phyloP scores from a whole-genome alignment of 2,113 vertebrate species.

The Gymnarchus niloticus region DNA sequence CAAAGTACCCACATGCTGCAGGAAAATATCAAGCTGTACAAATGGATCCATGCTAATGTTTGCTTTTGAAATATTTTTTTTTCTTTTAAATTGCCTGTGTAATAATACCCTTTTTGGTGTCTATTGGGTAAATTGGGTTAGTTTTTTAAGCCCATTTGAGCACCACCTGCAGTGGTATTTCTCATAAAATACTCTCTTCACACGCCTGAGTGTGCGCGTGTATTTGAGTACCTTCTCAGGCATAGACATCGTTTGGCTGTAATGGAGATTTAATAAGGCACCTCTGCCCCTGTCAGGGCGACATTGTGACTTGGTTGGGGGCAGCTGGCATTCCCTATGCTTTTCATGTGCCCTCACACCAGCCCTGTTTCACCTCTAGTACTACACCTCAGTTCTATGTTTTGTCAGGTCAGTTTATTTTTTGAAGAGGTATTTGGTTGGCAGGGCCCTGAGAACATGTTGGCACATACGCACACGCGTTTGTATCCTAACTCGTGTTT shows the following conservation, averaged over 20 bases:
- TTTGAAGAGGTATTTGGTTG: background rate
- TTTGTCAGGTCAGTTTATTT: background rate
- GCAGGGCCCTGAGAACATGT: background rate
- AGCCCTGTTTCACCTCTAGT: background rate
- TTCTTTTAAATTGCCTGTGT: background rate
- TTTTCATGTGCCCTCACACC: background rate
- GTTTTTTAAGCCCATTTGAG: too few species aligned
- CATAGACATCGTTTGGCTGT: background rate
- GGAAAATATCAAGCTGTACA: background rate
- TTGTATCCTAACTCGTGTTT: conserved; percentile 4
- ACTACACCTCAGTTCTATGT: background rate
- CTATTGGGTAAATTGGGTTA: background rate
- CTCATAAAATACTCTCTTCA: background rate
- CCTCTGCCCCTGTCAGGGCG: too few species aligned
- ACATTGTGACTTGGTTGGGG: too few species aligned
- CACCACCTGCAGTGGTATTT: too few species aligned
- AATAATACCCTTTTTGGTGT: background rate
- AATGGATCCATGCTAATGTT: background rate
- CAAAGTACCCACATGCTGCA: background rate
- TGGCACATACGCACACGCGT: background rate
- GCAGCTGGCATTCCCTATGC: too few species aligned
- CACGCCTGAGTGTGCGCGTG: background rate
- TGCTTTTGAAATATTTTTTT: background rate
- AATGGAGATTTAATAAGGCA: too few species aligned
- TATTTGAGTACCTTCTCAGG: background rate